Evolutionary conservation across 1,140 invertebrate species (phyloP), one percentile per base, ranked within the genome.

Genomic region (Zaprionus ghesquierei): DNA sequence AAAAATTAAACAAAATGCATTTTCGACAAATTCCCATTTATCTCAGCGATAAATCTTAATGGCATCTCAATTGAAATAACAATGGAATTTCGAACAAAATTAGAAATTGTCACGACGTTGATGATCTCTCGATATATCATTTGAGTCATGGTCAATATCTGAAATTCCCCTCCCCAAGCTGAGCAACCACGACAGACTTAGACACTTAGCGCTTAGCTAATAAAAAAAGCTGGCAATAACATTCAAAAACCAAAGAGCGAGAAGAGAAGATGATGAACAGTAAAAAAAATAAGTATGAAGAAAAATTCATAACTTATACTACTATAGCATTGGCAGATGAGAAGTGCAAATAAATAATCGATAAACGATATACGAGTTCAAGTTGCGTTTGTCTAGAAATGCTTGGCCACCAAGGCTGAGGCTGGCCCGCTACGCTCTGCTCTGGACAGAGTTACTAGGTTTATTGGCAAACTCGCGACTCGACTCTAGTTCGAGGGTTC

Each of bases 121-220:
- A 33, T 23, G 35, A 65, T 15, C 18, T 38, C 46, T 33, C 56
- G 22, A 13, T 51, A 51, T 58, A 58, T 44, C 18, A 49, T 23
- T 61, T 41, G 62, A 72, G 51, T 75, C 73, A 75, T 71, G 55
- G 73, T 38, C 73, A 70, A 54, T 53, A 72, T 29, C 51, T 20
- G 13, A 46, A 58, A 49, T 59, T 58, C 31, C 61, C 53, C 44
- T 53, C 60, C 27, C 41, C 54, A 54, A n/a, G n/a, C n/a, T n/a
- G n/a, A n/a, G n/a, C 31, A 41, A 27, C 44, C 22, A 29, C 18
- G 23, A 62, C 22, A 61, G 38, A 61, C 59, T 22, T 51, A 25
- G 29, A 56, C 75, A 77, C 69, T 86, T 87, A 86, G 79, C 82
- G 74, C 22, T 54, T 55, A 69, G 82, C 76, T 72, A 79, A 72